Evolutionary conservation across 1,140 invertebrate genomes (phyloP).

Genomic region (Apis cerana): DNA sequence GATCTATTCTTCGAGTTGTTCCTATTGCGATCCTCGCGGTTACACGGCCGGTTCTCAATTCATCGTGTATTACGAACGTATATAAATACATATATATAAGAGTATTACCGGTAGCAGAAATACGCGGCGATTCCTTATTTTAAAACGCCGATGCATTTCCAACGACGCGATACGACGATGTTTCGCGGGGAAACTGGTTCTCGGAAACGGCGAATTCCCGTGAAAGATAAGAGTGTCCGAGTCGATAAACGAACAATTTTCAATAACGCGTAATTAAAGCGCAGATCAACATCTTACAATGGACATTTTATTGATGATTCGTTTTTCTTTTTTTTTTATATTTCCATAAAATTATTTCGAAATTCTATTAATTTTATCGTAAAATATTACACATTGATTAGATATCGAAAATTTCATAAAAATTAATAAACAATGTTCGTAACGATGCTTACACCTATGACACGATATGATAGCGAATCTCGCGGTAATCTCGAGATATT

Average conservation of each 20-base stretch:
- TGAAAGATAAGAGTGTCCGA: neutral
- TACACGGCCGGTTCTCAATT: constrained; percentile 30
- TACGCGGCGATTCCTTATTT: constrained; percentile 17
- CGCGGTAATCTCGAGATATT: no score
- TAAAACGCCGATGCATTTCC: constrained; percentile 17
- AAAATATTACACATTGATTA: no score
- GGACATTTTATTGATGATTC: no score
- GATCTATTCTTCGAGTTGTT: neutral
- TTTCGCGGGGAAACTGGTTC: constrained; percentile 20
- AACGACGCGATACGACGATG: neutral
- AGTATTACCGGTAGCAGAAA: constrained; percentile 29
- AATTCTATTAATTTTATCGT: no score
- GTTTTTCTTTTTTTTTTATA: no score
- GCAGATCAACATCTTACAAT: neutral
- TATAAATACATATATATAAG: neutral
- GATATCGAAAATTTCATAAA: no score
- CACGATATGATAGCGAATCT: no score
- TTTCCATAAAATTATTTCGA: no score
- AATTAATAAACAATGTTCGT: no score
- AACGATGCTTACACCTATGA: no score
- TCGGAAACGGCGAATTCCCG: neutral
- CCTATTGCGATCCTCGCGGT: neutral
- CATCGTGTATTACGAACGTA: constrained; percentile 20
- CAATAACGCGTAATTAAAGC: neutral
- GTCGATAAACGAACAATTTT: neutral